Base-by-base conservation (phyloP, 1,140 invertebrate genomes). In the Cepaea nemoralis region DNA sequence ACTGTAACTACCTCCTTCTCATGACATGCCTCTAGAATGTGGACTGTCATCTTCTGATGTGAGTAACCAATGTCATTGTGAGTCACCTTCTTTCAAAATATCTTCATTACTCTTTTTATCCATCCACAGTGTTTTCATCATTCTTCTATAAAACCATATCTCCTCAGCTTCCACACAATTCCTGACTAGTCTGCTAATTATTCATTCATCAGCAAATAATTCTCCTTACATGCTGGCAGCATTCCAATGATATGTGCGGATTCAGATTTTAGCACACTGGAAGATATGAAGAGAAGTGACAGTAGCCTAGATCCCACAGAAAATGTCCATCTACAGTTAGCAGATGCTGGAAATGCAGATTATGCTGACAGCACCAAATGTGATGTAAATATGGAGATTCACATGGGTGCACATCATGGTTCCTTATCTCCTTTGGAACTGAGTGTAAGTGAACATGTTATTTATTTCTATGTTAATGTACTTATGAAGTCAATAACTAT, bases 261-360 rank as follows among this genome's bases (percentile, higher is more conserved):
- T 6, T 71, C 69, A 39, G 69, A 71, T 71, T 71, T 39, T 24
- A 71, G 35, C 69, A 71, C 37, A 39, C 19, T 71, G 40, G 35
- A 71, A 45, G 69, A 71, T 37, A 35, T 45, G n/a, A 31, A 63
- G 59, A 8, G 27, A 27, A 63, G 12, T 63, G 59, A 63, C 27
- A 19, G 27, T 31, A 63, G 59, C 5, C n/a, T 27, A 63, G n/a
- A 63, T 63, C n/a, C 59, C 6, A 27, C 5, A 63, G 59, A 27
- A 31, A 31, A 31, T 5, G 33, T 31, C 10, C 59, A 63, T 6
- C 33, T 27, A 63, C 5, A 31, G 19, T 3, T 2, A 14, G n/a
- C n/a, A 55, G 50, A 24, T 14, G 22, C 50, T 22, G 22, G 50
- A 55, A 55, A 24, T 22, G n/a, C 50, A 14, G 22, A 2, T 55